Evolutionary conservation across 2,888 invertebrate species (phyloP).

Genomic region (Slavum lentiscoides): DNA sequence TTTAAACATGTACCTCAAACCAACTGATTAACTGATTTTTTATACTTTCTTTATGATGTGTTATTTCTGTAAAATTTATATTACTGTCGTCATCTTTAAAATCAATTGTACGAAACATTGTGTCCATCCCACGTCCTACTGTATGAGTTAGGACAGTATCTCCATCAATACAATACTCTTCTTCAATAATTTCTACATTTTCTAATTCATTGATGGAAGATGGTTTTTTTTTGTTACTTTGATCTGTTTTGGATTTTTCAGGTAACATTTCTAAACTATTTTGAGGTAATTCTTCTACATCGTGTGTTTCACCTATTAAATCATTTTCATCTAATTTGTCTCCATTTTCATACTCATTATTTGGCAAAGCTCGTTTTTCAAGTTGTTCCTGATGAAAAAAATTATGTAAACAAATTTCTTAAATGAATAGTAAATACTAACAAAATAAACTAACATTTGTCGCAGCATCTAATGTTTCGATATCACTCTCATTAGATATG

Average conservation of each 20-base stretch:
- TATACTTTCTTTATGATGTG: slow-evolving; percentile 61
- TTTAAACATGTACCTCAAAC: slow-evolving; percentile 60
- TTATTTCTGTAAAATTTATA: slow-evolving; percentile 58
- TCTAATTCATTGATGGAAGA: slow-evolving; percentile 25
- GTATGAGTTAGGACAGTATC: slow-evolving; percentile 70
- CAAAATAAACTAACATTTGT: slow-evolving; percentile 61
- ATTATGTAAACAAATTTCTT: slow-evolving; percentile 63
- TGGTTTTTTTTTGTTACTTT: slow-evolving; percentile 52
- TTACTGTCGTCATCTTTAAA: slow-evolving; percentile 58
- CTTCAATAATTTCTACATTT: neutral
- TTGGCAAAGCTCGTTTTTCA: slow-evolving; percentile 69
- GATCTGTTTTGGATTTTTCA: slow-evolving; percentile 55
- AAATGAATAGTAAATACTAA: slow-evolving; percentile 58
- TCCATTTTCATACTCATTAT: slow-evolving; percentile 67
- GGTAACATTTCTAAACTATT: slow-evolving; percentile 57
- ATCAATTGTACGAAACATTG: slow-evolving; percentile 74
- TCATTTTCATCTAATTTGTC: slow-evolving; percentile 65
- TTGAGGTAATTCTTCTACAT: slow-evolving; percentile 55
- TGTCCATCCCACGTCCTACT: slow-evolving; percentile 72
- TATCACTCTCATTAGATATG: slow-evolving; percentile 58
- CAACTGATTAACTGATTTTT: slow-evolving; percentile 63
- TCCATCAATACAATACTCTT: slow-evolving; percentile 67
- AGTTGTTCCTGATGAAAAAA: slow-evolving; percentile 72
- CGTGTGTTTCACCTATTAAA: slow-evolving; percentile 60
- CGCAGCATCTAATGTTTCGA: slow-evolving; percentile 65